Evolutionary conservation across 2,113 vertebrate genomes (phyloP), one percentile per base, ranked within the genome.

Genomic region (Andinoacara biseriatus): DNA sequence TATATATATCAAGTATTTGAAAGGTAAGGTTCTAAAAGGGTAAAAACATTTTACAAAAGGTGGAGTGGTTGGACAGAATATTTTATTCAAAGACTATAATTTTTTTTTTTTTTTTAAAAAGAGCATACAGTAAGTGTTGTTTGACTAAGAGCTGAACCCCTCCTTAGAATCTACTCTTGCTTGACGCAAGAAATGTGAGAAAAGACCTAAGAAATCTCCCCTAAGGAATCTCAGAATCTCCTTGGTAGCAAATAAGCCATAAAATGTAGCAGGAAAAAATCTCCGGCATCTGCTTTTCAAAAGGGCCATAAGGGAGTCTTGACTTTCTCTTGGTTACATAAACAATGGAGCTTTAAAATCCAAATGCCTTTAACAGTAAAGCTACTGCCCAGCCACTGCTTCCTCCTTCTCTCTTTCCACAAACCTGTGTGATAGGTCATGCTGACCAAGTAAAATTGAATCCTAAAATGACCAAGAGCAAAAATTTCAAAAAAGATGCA

Each of bases 331-430:
- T 92, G 87, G 91, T 93, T 93, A 93, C 82, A 94, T 90, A 95
- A 95, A 95, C 93, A 95, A 92, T 84, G 72, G 86, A 76, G 91
- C 87, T 93, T 93, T 89, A 94, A 92, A 91, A 58, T 84, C 89
- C 84, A 93, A 95, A 95, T 94, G 92, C 83, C 85, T 94, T 94
- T 93, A 94, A 87, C 95, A 95, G 95, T 78, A 87, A 72, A 85
- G 90, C 93, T 91, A 90, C 91, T 85, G 90, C 81, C 78, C 83
- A 38, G 88, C 86, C 90, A 93, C 85, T 58, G 72, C 56, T 91
- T 91, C 91, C 82, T 84, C 81, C 31, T 72, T 78, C 56, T 56
- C 22, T 58, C 63, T 56, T n/a, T 80, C 35, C 35, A 78, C 29
- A 81, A 72, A 77, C 52, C 15, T 35, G 63, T 52, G 69, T 62